Evolutionary conservation across 2,888 invertebrate genomes (phyloP).

Genomic region (Cephus spinipes): DNA sequence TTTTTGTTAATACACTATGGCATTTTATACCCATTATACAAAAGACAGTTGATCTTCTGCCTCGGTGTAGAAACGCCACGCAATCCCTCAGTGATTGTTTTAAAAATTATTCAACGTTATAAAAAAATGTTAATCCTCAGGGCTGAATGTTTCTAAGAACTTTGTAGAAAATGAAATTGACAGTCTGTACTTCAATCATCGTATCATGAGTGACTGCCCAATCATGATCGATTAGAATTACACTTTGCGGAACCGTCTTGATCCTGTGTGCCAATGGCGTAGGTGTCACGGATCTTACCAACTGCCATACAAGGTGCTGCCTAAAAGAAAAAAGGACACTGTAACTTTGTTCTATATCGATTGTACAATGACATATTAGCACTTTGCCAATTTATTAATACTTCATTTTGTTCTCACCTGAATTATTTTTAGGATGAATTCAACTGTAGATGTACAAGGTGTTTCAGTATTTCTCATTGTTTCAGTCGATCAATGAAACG

Average conservation of each 20-base stretch:
- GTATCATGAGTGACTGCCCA: neutral
- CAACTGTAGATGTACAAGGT: neutral
- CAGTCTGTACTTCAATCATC: neutral
- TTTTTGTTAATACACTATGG: neutral
- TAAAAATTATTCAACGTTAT: neutral
- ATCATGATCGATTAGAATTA: constrained; percentile 2
- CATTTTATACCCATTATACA: neutral
- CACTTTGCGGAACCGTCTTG: neutral
- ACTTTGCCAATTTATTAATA: neutral
- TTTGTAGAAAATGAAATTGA: neutral
- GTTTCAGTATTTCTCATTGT: neutral
- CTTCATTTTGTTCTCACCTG: neutral
- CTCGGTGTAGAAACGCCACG: neutral
- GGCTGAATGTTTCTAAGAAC: neutral
- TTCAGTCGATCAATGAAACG: neutral
- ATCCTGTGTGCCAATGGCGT: constrained; percentile 7
- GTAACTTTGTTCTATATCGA: neutral
- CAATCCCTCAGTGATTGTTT: neutral
- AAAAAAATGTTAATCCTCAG: neutral
- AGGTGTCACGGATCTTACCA: constrained; percentile 19
- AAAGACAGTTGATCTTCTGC: neutral
- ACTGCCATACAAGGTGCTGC: constrained; percentile 15
- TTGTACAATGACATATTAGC: neutral
- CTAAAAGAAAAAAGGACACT: constrained; percentile 12
- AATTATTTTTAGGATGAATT: neutral